phyloP scores from a whole-genome alignment of 2,113 vertebrate genomes.

The Calonectris borealis region DNA sequence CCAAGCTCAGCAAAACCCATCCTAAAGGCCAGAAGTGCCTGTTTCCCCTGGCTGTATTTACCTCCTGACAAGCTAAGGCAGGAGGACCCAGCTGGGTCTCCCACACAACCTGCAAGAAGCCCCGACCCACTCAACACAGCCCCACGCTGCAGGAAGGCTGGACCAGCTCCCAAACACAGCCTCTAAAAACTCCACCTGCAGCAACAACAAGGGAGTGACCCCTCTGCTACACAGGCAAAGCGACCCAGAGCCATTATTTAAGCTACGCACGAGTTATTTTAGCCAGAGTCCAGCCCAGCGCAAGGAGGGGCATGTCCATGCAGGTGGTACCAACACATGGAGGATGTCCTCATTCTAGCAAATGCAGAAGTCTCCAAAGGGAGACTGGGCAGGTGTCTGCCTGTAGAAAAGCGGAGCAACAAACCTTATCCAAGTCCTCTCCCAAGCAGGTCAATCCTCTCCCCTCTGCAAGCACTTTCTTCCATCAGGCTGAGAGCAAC shows the following conservation, averaged over 20 bases:
- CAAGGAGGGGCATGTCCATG: fast-evolving
- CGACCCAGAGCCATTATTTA: not conserved
- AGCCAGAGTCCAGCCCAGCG: not conserved
- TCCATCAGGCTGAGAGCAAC: not conserved
- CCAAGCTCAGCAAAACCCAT: not conserved
- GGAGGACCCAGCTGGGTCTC: not conserved
- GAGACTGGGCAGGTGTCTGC: not conserved
- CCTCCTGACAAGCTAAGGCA: not conserved
- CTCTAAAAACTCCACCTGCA: not conserved
- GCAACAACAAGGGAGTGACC: not conserved
- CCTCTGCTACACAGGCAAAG: not conserved
- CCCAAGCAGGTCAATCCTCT: not conserved
- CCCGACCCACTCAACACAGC: not conserved
- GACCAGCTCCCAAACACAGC: not conserved
- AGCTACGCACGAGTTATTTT: not conserved
- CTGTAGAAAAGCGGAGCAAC: not conserved
- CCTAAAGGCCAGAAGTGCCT: not conserved
- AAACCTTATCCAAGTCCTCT: not conserved
- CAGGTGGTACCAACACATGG: fast-evolving
- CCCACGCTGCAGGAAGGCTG: not conserved
- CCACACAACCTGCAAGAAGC: not conserved
- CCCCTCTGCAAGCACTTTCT: not conserved
- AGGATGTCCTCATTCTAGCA: not conserved
- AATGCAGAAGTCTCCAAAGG: not conserved
- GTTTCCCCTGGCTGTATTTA: not conserved